Base-by-base conservation (phyloP, 2,113 vertebrate genomes). In the Rhineura floridana region DNA sequence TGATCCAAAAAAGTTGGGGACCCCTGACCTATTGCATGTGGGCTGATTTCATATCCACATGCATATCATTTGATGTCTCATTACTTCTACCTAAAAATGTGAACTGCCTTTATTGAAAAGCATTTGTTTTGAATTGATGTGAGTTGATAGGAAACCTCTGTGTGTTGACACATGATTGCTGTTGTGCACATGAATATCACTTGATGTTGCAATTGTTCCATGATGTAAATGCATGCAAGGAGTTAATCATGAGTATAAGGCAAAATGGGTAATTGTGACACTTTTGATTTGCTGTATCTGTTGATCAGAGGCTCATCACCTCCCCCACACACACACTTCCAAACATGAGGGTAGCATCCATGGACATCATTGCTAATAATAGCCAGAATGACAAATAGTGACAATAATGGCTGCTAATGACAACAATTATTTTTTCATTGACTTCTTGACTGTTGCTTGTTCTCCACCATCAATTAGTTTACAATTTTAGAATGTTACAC, bases 401-500 rank as follows among this genome's bases (percentile, higher is more conserved):
- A 83, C 69, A 82, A 73, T 75, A 82, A 88, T 39, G 81, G n/a
- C 44, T 76, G 30, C 65, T 88, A 88, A 88, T 82, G 33, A 63
- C 23, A 62, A 59, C 69, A 82, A 73, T 72, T 87, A 83, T 83
- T 81, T 69, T 59, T 69, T 62, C 59, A 33, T 86, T 86, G 44
- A 80, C 62, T 89, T 86, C 76, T 84, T 84, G 81, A 77, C 78
- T 91, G 83, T 72, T 86, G 42, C 86, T 93, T 91, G 83, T 89
- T 92, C 91, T 91, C 88, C 91, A 89, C 88, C 59, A 72, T 92
- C 91, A 88, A 77, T 92, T 78, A 91, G 85, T 78, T 78, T 83
- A 86, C 62, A 0, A 1, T 72, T 72, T 88, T 88, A 93, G 93
- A 94, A 73, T 10, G 42, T 50, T 87, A 91, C 92, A 90, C 1